Evolutionary conservation across 2,113 vertebrate genomes (phyloP).

Genomic region (Xiphophorus maculatus): DNA sequence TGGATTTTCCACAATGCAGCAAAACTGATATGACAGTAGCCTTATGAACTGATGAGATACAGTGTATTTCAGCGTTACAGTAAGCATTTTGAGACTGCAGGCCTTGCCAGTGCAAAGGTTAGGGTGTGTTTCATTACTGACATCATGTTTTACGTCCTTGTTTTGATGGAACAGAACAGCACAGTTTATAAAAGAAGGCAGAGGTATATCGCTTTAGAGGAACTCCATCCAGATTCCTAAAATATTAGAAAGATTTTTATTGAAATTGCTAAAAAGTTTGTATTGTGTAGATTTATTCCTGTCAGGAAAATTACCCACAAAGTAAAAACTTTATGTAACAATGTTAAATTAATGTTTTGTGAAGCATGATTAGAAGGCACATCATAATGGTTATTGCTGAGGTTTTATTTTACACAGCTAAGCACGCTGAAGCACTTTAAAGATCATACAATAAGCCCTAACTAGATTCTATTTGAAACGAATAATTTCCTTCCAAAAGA

Average conservation of each 20-base stretch:
- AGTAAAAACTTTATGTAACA: neutral
- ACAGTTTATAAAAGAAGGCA: neutral
- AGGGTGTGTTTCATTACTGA: conserved; percentile 32
- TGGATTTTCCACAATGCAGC: conserved; percentile 57
- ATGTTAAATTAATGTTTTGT: neutral
- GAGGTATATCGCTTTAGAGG: neutral
- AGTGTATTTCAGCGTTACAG: neutral
- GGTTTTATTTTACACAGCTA: conserved; percentile 9
- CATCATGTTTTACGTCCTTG: conserved; percentile 51
- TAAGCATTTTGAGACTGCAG: neutral
- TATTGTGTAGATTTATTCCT: neutral
- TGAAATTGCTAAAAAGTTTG: too few species aligned
- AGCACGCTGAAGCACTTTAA: neutral
- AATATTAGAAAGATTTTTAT: neutral
- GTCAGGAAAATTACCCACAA: neutral
- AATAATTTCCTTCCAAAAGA: neutral
- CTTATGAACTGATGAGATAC: conserved; percentile 14
- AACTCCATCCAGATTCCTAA: neutral
- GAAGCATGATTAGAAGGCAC: neutral
- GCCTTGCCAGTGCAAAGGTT: conserved; percentile 61
- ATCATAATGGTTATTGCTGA: neutral
- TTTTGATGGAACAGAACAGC: conserved; percentile 16
- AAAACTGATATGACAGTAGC: conserved; percentile 31
- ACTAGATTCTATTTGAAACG: neutral
- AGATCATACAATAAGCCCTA: neutral